These are phyloP conservation scores for Acanthococcus lagerstroemiae DNA, from an alignment of 2,888 invertebrate species.

Conservation along the genomic window DNA sequence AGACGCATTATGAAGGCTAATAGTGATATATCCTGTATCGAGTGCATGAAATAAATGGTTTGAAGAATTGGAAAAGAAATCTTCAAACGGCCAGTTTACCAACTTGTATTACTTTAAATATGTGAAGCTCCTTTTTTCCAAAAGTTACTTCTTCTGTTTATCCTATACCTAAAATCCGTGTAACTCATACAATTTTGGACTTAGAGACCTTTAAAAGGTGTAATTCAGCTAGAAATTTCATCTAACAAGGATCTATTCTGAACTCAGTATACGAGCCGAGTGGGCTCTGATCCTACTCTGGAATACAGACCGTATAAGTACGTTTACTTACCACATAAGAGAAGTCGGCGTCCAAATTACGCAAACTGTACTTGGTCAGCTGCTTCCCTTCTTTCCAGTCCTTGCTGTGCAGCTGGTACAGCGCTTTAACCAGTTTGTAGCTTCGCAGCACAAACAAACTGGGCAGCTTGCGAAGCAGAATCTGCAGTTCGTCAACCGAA, in stretches of 20 bases:
- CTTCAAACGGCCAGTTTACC: no score
- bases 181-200: no score
- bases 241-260: neutral
- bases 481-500: constrained; percentile 35
- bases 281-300: neutral
- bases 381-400: constrained; percentile 35
- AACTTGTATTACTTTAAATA: no score
- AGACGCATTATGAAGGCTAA: no score
- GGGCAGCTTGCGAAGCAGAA: constrained; percentile 35
- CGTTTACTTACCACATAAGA: constrained; percentile 38
- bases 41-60: no score
- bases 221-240: no score
- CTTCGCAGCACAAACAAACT: constrained; percentile 37
- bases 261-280: neutral
- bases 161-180: no score
- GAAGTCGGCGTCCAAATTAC: constrained; percentile 39
- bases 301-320: neutral
- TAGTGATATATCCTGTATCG: no score
- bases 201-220: no score
- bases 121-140: no score
- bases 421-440: constrained; percentile 38
- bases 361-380: constrained; percentile 37
- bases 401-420: constrained; percentile 37
- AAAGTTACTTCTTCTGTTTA: no score
- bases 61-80: no score